Evolutionary conservation across 2,888 invertebrate genomes (phyloP), one percentile per base, ranked within the genome.

Genomic region (Caenorhabditis sp.): DNA sequence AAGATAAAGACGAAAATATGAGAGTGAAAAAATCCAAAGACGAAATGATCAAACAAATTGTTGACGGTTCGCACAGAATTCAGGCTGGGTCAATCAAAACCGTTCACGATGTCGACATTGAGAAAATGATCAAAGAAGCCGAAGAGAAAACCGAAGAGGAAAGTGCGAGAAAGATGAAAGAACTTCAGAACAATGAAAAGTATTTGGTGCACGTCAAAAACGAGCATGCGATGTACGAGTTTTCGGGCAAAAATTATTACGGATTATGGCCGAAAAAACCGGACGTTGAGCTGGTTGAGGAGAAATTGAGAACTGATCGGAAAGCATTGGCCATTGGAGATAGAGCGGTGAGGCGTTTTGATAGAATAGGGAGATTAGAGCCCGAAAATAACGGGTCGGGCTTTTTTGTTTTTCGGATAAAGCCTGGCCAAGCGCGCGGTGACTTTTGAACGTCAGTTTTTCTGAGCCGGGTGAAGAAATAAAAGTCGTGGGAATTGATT

Each of bases 181-280:
- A 21, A n/a, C 24, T 62, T 4, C 53, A 43, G 19, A 54, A 53
- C 3, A 36, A 23, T 26, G 54, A 54, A 3, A n/a, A 36, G 8
- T 62, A 62, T 54, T 23, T 62, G 23, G 62, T 62, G 17, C 62
- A 62, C 17, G 36, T 51, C 1, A 62, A 62, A 62, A 36, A 21
- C 10, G 37, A 54, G 1, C 62, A 62, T 54, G 53, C 53, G 27
- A 26, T 60, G 10, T 24, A n/a, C 17, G 43, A 43, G 2, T 43
- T 12, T 43, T 43, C 43, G 8, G 43, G 43, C 14, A 43, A 43
- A 43, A 43, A 43, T 43, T 17, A 43, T 14, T 43, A 17, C 10
- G 43, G 43, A 17, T 43, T 43, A 17, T 43, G 43, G 43, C 43
- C 43, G 14, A 43, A 43, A 14, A 43, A 43, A 43, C 43, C 5